A percentile compares a stretch with the other conserved stretches of the same genome.
These are phyloP conservation scores for Cephus cinctus DNA, from an alignment of 1,140 invertebrate species.

Conservation along the genomic window DNA sequence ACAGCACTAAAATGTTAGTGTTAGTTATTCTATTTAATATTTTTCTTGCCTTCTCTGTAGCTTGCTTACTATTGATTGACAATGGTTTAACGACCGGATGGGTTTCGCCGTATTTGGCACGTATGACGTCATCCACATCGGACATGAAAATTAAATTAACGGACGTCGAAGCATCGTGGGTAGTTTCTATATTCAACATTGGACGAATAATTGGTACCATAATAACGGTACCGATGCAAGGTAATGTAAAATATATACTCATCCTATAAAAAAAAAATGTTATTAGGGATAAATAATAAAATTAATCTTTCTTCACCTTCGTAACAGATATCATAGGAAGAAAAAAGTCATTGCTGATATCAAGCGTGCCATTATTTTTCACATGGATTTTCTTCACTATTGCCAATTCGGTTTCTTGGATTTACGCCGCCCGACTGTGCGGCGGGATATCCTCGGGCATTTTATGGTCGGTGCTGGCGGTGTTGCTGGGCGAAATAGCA, in stretches of 20 bases:
- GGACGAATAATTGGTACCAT: conserved; percentile 43
- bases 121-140: conserved; percentile 33
- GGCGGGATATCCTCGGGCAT: conserved; percentile 59
- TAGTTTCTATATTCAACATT: conserved; percentile 47
- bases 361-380: conserved; percentile 50
- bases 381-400: conserved; percentile 57
- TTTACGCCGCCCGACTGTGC: conserved; percentile 57
- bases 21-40: too few relatives aligned
- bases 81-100: conserved; percentile 48
- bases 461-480: conserved; percentile 53
- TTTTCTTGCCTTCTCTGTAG: too few relatives aligned
- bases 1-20: too few relatives aligned
- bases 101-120: conserved; percentile 51
- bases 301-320: conserved; percentile 25
- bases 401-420: conserved; percentile 39
- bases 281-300: conserved; percentile 5
- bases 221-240: background rate
- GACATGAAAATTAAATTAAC: conserved; percentile 33
- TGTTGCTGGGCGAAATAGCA: conserved; percentile 60
- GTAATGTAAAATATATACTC: background rate
- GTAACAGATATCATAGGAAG: conserved; percentile 59
- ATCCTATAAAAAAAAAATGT: background rate
- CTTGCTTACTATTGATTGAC: too few relatives aligned
- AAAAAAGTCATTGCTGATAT: conserved; percentile 53
- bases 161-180: conserved; percentile 45